Evolutionary conservation across 2,797 vertebrate species (phyloP).

Genomic region (Coranthus polyacanthus): DNA sequence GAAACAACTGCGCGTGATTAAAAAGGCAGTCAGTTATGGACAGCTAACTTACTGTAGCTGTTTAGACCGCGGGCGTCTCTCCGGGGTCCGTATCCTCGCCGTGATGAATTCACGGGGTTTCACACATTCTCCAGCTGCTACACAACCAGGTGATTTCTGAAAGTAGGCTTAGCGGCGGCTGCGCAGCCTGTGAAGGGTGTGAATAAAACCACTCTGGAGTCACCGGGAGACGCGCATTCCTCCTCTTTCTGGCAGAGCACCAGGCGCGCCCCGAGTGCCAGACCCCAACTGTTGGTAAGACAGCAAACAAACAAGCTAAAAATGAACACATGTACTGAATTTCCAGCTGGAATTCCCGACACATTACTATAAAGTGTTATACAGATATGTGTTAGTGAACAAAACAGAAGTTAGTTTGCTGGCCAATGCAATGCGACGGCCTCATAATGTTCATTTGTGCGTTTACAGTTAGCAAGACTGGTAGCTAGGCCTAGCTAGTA

Average conservation of each 20-base stretch:
- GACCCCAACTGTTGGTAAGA: conserved; percentile 5
- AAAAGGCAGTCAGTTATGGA: too few relatives aligned
- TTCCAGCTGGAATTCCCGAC: not conserved
- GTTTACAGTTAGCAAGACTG: too few relatives aligned
- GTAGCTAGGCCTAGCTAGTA: too few relatives aligned
- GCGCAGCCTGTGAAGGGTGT: not conserved
- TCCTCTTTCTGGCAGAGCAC: conserved; percentile 5
- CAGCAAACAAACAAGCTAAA: conserved; percentile 7
- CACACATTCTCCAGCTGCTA: too few relatives aligned
- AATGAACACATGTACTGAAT: conserved; percentile 14
- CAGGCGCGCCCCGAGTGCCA: not conserved
- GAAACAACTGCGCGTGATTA: too few relatives aligned
- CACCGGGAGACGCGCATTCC: conserved; percentile 1
- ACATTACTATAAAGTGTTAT: conserved; percentile 2
- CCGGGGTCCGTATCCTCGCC: too few relatives aligned
- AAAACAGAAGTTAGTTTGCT: too few relatives aligned
- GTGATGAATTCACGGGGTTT: too few relatives aligned
- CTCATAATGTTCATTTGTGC: too few relatives aligned
- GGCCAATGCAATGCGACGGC: too few relatives aligned
- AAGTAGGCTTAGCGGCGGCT: not conserved
- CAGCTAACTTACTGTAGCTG: too few relatives aligned
- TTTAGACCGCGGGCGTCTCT: too few relatives aligned
- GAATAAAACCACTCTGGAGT: conserved; percentile 1
- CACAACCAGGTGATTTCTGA: not conserved
- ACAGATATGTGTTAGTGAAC: not conserved